Evolutionary conservation across 2,113 vertebrate genomes (phyloP).

Genomic region (Lutjanus erythropterus): DNA sequence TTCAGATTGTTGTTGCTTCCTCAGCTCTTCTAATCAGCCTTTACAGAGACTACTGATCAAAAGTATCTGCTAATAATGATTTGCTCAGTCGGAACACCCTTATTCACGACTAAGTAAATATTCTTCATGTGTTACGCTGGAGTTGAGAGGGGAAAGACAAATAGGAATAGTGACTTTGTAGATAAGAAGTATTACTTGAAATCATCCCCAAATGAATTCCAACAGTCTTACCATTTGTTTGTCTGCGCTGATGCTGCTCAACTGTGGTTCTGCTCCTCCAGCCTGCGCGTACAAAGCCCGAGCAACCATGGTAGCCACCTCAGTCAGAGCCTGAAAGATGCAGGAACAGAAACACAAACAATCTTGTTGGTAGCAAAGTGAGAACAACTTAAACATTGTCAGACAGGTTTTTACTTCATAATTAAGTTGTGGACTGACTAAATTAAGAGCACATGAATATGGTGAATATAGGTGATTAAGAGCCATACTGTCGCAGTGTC

Average conservation of each 20-base stretch:
- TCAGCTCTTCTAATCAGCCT: too few species aligned
- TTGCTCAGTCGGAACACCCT: too few species aligned
- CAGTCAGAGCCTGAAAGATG: slow-evolving; percentile 85
- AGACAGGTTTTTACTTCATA: not conserved
- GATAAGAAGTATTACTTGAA: not conserved
- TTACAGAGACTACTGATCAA: too few species aligned
- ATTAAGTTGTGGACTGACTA: not conserved
- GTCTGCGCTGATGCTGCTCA: slow-evolving; percentile 84
- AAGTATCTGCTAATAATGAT: too few species aligned
- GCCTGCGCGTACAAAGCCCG: slow-evolving; percentile 90
- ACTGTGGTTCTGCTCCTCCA: slow-evolving; percentile 76
- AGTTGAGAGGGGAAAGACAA: not conserved
- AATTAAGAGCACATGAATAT: not conserved
- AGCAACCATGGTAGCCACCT: slow-evolving; percentile 90
- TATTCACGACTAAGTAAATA: too few species aligned
- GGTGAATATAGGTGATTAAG: not conserved
- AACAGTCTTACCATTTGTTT: slow-evolving; percentile 83
- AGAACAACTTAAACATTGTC: not conserved
- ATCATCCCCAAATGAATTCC: not conserved
- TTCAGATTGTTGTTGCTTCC: too few species aligned
- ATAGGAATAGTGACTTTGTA: not conserved
- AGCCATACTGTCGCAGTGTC: slow-evolving; percentile 88
- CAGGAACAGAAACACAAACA: not conserved
- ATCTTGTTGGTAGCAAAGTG: not conserved
- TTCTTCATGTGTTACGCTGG: too few species aligned